Conservation (phyloP, 2,797 vertebrate species). For the Eupleurogrammus muticus region DNA sequence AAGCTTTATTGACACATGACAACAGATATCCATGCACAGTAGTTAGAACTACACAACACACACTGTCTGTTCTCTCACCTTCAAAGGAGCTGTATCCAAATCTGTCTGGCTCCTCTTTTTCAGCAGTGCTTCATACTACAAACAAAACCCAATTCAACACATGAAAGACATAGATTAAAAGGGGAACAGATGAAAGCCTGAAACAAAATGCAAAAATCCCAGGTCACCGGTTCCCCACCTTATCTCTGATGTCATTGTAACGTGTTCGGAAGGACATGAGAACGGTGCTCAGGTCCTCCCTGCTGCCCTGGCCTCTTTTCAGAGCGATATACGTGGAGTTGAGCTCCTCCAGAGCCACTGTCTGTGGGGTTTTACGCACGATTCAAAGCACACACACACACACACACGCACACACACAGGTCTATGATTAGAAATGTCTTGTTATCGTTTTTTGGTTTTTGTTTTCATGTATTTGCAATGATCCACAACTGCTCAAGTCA, state of each 20-base stretch:
- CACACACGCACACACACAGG: conserved; percentile 1
- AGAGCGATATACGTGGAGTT: conserved; percentile 72
- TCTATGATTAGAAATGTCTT: background rate
- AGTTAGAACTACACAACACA: background rate
- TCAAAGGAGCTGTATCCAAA: conserved; percentile 81
- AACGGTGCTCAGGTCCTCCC: conserved; percentile 54
- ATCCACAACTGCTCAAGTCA: background rate
- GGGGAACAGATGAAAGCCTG: background rate
- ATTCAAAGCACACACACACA: conserved; percentile 12
- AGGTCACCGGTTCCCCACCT: conserved; percentile 55
- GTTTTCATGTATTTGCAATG: background rate
- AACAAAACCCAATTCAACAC: conserved; percentile 26
- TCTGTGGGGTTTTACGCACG: conserved; percentile 59
- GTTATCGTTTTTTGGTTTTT: background rate
- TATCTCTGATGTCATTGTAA: conserved; percentile 73
- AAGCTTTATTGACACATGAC: background rate
- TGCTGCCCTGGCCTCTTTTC: conserved; percentile 59
- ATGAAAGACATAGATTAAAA: background rate
- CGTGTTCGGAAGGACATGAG: conserved; percentile 66
- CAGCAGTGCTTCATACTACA: conserved; percentile 82
- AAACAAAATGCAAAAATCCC: background rate
- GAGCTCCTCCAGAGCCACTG: conserved; percentile 74
- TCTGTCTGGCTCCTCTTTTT: conserved; percentile 72
- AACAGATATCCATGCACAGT: background rate
- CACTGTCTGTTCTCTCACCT: conserved; percentile 75